Conservation (phyloP, 2,888 invertebrate genomes). For the Lasius platythorax region DNA sequence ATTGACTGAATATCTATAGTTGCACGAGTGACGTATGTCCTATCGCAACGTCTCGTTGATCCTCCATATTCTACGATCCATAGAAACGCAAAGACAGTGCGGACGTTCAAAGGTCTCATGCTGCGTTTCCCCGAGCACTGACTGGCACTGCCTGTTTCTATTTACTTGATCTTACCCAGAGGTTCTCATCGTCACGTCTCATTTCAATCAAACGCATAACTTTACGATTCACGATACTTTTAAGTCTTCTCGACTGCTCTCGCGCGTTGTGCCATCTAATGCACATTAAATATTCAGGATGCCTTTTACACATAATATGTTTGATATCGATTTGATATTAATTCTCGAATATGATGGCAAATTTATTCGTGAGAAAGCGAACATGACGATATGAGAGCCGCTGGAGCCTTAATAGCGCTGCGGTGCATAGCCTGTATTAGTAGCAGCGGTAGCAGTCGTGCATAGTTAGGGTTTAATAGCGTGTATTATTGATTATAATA, state of each 20-base stretch:
- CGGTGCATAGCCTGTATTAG: slow-evolving; percentile 70
- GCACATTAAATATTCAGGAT: not conserved
- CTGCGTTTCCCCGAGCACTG: slow-evolving; percentile 71
- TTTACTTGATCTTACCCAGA: slow-evolving; percentile 74
- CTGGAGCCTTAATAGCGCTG: slow-evolving; percentile 67
- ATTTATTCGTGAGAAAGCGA: slow-evolving; percentile 5
- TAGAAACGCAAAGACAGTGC: slow-evolving; percentile 70
- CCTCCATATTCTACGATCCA: slow-evolving; percentile 54
- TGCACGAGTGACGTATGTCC: slow-evolving; percentile 41
- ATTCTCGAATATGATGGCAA: not conserved
- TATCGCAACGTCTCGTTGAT: slow-evolving; percentile 53
- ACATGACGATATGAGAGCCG: slow-evolving; percentile 60
- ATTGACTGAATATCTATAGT: slow-evolving; percentile 35
- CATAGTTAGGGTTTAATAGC: slow-evolving; percentile 77
- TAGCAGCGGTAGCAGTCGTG: slow-evolving; percentile 70
- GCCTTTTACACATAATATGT: not conserved
- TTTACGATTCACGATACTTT: not conserved
- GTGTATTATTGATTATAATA: slow-evolving; percentile 84
- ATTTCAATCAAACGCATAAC: not conserved
- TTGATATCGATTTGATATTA: not conserved
- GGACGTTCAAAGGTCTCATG: slow-evolving; percentile 72
- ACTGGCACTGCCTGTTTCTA: slow-evolving; percentile 75
- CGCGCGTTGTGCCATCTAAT: not conserved
- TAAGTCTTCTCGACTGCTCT: not conserved
- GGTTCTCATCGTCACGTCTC: slow-evolving; percentile 63